A percentile compares a stretch with the other conserved stretches of the same genome.
Evolutionary conservation across 2,888 invertebrate genomes (phyloP).

Genomic region (Athripsodes cinereus): DNA sequence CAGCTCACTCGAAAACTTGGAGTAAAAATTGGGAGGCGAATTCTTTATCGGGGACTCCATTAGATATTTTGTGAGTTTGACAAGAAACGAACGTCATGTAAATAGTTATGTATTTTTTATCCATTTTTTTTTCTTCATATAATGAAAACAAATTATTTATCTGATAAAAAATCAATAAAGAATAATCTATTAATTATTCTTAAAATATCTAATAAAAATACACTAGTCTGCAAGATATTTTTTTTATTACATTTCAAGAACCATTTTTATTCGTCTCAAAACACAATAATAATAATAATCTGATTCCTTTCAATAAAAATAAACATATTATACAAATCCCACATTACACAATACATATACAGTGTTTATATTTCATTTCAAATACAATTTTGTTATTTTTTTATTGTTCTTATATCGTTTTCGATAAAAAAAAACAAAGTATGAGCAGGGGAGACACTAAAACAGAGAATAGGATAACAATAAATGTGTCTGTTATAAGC

Average conservation of each 20-base stretch:
- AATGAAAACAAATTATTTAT: too few relatives aligned
- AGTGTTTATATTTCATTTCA: slow-evolving; percentile 6
- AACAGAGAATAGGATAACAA: slow-evolving; percentile 7
- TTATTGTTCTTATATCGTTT: slow-evolving; percentile 7
- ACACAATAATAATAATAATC: slow-evolving; percentile 2
- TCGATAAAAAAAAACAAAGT: neutral
- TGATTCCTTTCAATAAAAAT: neutral
- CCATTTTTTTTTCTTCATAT: too few relatives aligned
- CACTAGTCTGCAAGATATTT: neutral
- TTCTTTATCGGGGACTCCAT: too few relatives aligned
- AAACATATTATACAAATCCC: neutral
- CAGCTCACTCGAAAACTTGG: too few relatives aligned
- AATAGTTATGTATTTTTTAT: too few relatives aligned
- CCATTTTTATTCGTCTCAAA: slow-evolving; percentile 1
- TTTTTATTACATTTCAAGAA: neutral
- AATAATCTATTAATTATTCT: too few relatives aligned
- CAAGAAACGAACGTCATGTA: too few relatives aligned
- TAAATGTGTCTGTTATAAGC: slow-evolving; percentile 18
- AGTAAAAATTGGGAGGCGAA: too few relatives aligned
- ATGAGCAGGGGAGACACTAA: neutral
- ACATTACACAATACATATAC: neutral
- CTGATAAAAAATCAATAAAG: too few relatives aligned
- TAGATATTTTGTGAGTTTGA: too few relatives aligned
- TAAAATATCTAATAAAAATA: neutral
- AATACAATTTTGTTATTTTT: slow-evolving; percentile 3